Percentiles rank a stretch among this genome's conserved stretches.
Conservation (phyloP, 2,888 invertebrate genomes). For the Hypomecis punctinalis region DNA sequence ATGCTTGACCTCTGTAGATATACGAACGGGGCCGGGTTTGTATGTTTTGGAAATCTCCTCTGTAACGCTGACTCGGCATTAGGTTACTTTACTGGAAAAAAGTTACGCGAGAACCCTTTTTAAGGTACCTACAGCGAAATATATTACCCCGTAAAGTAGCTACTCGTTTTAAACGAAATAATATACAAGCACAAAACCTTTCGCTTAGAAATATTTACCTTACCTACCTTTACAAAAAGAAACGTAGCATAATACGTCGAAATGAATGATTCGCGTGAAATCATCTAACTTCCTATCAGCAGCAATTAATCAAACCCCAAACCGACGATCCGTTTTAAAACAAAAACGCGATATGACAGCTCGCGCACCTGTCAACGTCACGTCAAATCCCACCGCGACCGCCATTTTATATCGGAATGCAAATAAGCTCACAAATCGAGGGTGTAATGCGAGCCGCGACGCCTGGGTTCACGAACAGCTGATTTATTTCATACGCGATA, state of each 20-base stretch:
- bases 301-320: constrained; percentile 55
- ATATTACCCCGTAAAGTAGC: neutral
- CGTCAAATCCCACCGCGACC: constrained; percentile 70
- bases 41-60: constrained; percentile 52
- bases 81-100: constrained; percentile 47
- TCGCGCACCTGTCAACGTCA: constrained; percentile 76
- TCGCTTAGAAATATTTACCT: neutral
- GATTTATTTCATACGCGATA: constrained; percentile 82
- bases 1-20: constrained; percentile 73
- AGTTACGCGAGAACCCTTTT: constrained; percentile 38
- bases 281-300: constrained; percentile 37
- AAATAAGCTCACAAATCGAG: constrained; percentile 77
- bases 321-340: constrained; percentile 57
- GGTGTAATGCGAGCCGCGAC: constrained; percentile 74
- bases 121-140: constrained; percentile 22
- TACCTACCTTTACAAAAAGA: no score
- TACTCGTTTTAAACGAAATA: constrained; percentile 16
- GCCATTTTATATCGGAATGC: constrained; percentile 79
- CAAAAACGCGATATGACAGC: constrained; percentile 59
- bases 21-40: constrained; percentile 54
- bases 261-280: constrained; percentile 37
- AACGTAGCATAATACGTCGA: neutral
- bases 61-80: constrained; percentile 49
- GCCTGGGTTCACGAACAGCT: constrained; percentile 69
- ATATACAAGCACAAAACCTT: neutral